Evolutionary conservation across 2,113 vertebrate genomes (phyloP), one percentile per base, ranked within the genome.

Genomic region (Osmerus mordax): DNA sequence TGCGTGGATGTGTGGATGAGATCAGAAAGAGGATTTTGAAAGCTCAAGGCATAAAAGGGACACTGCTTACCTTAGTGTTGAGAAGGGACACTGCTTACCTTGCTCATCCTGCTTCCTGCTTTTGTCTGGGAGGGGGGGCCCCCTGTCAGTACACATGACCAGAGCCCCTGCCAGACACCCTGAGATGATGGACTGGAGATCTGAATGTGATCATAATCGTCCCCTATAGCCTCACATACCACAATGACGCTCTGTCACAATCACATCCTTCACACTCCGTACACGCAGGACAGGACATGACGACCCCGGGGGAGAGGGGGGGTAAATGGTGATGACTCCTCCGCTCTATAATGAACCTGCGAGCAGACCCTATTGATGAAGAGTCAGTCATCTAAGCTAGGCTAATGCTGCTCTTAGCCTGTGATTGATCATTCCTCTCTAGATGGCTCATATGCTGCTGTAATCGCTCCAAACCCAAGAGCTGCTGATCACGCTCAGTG

Each of bases 381-480:
- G 23, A 71, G 9, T 55, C 66, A 65, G 23, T 59, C 70, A 55
- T 63, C 68, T 79, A 62, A 69, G 18, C 66, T 41, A 61, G 56
- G 28, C 65, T 59, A 59, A 62, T 78, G 63, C 73, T 69, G 55
- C 75, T 72, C 56, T 62, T 67, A 28, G 29, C 67, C 63, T 19
- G 23, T 59, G 72, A 87, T 81, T 77, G 80, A 84, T 82, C 70
- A 51, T 32, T 77, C 67, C n/a, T n/a, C 32, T 74, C 16, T 16
- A 67, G 68, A 51, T 67, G 67, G 73, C 69, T 74, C 28, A 67
- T 73, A 72, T 74, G 74, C 54, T 13, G 53, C 78, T 70, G 25
- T 78, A 79, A 82, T 81, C 72, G 70, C 74, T 70, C 69, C 66
- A 64, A 74, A 80, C 69, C 67, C 36, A 70, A 80, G 28, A 54